Conservation (phyloP, 1,140 invertebrate species). For the Leptopilina clavipes region DNA sequence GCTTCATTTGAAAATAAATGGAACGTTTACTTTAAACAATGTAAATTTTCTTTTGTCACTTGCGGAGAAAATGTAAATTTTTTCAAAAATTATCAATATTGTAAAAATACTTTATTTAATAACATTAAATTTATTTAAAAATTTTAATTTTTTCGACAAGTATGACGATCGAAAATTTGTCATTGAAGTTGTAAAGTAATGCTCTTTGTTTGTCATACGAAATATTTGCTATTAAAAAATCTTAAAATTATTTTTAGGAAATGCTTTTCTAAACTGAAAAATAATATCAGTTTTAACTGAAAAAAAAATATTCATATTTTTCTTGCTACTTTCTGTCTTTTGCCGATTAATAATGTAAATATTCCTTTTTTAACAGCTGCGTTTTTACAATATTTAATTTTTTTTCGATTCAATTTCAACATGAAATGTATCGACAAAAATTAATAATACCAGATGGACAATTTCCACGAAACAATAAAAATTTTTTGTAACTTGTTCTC, state of each 20-base stretch:
- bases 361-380: not conserved
- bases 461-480: no score
- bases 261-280: not conserved
- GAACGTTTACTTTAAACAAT: not conserved
- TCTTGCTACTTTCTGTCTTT: not conserved
- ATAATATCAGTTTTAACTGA: not conserved
- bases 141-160: not conserved
- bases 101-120: no score
- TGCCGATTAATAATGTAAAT: not conserved
- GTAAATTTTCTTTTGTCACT: not conserved
- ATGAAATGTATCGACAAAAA: no score
- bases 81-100: no score
- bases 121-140: no score
- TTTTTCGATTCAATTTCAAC: no score
- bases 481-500: no score
- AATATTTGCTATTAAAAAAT: not conserved
- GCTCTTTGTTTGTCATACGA: not conserved
- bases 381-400: not conserved
- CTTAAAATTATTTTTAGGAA: not conserved
- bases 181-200: not conserved
- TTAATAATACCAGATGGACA: no score
- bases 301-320: not conserved
- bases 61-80: not conserved
- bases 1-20: conserved; percentile 13
- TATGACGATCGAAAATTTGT: not conserved